Conservation (phyloP, 1,140 invertebrate genomes). For the Zaprionus tsacasi region DNA sequence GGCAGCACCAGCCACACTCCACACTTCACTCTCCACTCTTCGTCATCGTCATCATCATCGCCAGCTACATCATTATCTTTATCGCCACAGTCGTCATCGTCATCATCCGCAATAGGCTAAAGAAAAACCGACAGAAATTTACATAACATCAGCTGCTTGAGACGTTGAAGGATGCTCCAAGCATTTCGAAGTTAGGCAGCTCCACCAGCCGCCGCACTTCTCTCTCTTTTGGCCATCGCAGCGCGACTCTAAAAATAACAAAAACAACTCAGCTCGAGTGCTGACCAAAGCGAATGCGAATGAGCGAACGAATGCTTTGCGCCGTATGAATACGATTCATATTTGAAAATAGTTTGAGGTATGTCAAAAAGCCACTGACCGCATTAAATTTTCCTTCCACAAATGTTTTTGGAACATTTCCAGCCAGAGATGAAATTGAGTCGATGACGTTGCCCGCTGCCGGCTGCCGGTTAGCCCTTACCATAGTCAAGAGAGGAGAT, state of each 20-base stretch:
- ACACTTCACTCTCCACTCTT: conserved; percentile 47
- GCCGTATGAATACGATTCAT: conserved; percentile 49
- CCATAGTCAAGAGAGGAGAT: conserved; percentile 38
- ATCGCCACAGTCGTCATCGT: conserved; percentile 11
- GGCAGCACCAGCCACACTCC: conserved; percentile 33
- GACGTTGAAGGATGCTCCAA: conserved; percentile 75
- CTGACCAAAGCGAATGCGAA: conserved; percentile 60
- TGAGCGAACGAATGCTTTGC: conserved; percentile 40
- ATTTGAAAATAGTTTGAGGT: conserved; percentile 74
- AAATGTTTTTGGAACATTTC: conserved; percentile 70
- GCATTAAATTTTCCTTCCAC: conserved; percentile 67
- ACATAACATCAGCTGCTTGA: conserved; percentile 63
- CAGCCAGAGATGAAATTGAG: conserved; percentile 46
- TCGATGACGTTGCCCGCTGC: conserved; percentile 37
- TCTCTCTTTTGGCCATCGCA: conserved; percentile 52
- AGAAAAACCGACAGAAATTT: conserved; percentile 57
- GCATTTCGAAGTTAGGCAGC: conserved; percentile 11
- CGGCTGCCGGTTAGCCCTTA: not conserved
- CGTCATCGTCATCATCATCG: conserved; percentile 13
- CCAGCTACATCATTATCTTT: conserved; percentile 11
- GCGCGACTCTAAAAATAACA: conserved; percentile 65
- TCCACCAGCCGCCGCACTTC: conserved; percentile 47
- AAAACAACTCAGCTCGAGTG: conserved; percentile 49
- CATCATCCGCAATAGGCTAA: conserved; percentile 22
- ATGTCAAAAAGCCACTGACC: conserved; percentile 76